Evolutionary conservation across 2,888 invertebrate species (phyloP).

Genomic region (Ischnura elegans): DNA sequence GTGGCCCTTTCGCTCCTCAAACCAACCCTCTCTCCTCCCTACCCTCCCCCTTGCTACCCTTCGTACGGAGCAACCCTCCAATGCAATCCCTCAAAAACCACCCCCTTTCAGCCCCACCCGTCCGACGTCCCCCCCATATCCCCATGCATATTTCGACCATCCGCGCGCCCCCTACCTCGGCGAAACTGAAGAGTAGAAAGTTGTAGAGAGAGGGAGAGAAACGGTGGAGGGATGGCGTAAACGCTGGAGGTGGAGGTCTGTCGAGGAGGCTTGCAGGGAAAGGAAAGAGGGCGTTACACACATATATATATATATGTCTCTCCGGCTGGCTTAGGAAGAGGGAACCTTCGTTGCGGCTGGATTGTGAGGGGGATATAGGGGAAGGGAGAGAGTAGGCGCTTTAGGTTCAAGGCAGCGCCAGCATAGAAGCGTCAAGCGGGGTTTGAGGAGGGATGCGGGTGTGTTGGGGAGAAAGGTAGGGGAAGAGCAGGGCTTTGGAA

Average conservation of each 20-base stretch:
- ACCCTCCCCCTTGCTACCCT: not conserved
- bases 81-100: conserved; percentile 25
- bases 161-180: not conserved
- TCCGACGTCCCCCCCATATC: not conserved
- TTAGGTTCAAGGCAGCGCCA: conserved; percentile 44
- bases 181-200: conserved; percentile 59
- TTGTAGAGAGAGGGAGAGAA: conserved; percentile 55
- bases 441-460: conserved; percentile 58
- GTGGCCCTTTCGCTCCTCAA: conserved; percentile 28
- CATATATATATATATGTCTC: too few species aligned
- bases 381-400: conserved; percentile 53
- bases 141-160: conserved; percentile 42
- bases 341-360: not conserved
- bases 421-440: conserved; percentile 33
- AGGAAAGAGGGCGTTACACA: conserved; percentile 1
- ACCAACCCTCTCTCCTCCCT: conserved; percentile 32
- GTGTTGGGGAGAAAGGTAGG: not conserved
- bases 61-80: not conserved
- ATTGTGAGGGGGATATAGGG: not conserved
- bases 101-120: not conserved
- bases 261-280: not conserved
- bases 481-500: not conserved
- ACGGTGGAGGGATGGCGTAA: conserved; percentile 37
- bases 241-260: not conserved
- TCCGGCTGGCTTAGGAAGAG: conserved; percentile 35